These are phyloP conservation scores for Ispidina lecontei DNA, from an alignment of 2,797 vertebrate genomes.

Conservation along the genomic window DNA sequence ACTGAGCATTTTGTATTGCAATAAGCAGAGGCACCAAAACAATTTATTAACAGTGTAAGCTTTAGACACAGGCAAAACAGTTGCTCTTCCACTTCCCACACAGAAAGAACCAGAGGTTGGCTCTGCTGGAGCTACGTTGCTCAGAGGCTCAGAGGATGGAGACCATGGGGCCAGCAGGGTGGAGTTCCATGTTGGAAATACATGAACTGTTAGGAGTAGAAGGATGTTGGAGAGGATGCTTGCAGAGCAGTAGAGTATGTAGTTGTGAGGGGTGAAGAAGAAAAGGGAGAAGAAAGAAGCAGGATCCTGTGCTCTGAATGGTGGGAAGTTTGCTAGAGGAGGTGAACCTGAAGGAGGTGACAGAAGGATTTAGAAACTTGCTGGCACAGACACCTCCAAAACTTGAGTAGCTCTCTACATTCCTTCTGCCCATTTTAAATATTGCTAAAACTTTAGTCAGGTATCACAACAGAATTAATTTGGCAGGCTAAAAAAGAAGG, in stretches of 20 bases:
- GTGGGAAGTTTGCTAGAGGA: neutral
- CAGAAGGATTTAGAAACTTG: neutral
- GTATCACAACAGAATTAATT: neutral
- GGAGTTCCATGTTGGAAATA: neutral
- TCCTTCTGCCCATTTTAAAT: neutral
- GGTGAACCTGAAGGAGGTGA: neutral
- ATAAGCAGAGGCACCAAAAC: neutral
- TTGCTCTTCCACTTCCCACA: neutral
- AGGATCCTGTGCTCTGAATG: neutral
- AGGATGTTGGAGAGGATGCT: neutral
- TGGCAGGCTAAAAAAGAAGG: neutral
- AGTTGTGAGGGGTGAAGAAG: neutral
- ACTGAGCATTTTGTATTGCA: neutral
- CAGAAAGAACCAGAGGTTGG: neutral
- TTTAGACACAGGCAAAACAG: neutral
- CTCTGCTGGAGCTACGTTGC: neutral
- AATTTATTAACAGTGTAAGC: neutral
- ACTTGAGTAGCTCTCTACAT: neutral
- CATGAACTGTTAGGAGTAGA: neutral
- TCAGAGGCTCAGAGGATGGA: neutral
- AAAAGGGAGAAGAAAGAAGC: neutral
- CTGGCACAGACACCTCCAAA: neutral
- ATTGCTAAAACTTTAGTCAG: neutral
- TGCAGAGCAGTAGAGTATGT: neutral
- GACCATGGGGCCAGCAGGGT: accelerated